These are phyloP conservation scores for Miniopterus natalensis DNA, from an alignment of 2,113 vertebrate genomes.

Conservation along the genomic window DNA sequence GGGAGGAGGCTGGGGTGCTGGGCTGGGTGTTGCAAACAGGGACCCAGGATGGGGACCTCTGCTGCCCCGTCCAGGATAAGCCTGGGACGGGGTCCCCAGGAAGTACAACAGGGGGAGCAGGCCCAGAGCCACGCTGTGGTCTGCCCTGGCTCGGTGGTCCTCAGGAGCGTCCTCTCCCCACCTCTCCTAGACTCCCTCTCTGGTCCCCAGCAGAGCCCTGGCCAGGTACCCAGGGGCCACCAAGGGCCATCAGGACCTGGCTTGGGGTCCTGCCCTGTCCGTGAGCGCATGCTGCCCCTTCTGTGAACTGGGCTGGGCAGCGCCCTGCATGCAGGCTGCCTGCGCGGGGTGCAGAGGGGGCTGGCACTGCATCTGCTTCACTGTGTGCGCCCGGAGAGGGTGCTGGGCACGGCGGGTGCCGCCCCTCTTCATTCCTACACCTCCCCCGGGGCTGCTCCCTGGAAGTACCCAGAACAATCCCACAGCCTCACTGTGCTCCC, in stretches of 20 bases:
- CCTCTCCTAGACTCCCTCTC: not conserved
- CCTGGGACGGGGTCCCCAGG: fast-evolving
- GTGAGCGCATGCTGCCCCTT: fast-evolving
- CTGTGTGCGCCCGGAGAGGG: no score
- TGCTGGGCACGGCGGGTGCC: fast-evolving
- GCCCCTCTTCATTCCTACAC: fast-evolving
- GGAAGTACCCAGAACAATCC: not conserved
- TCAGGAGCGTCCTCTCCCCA: not conserved
- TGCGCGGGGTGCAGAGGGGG: fast-evolving
- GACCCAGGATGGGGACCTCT: not conserved
- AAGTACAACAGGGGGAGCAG: not conserved
- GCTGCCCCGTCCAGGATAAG: not conserved
- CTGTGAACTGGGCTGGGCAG: not conserved
- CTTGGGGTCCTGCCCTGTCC: not conserved
- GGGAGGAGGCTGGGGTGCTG: no score
- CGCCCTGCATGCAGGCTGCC: not conserved
- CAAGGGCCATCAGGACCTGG: not conserved
- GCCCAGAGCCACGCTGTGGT: not conserved
- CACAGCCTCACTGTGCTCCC: fast-evolving
- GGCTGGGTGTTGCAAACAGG: fast-evolving
- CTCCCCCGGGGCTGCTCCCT: not conserved
- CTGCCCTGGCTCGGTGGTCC: not conserved
- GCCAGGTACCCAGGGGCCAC: not conserved
- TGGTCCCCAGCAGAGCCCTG: not conserved
- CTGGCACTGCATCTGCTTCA: fast-evolving